Base-by-base conservation (phyloP, 2,888 invertebrate species). In the Eledona agricola region DNA sequence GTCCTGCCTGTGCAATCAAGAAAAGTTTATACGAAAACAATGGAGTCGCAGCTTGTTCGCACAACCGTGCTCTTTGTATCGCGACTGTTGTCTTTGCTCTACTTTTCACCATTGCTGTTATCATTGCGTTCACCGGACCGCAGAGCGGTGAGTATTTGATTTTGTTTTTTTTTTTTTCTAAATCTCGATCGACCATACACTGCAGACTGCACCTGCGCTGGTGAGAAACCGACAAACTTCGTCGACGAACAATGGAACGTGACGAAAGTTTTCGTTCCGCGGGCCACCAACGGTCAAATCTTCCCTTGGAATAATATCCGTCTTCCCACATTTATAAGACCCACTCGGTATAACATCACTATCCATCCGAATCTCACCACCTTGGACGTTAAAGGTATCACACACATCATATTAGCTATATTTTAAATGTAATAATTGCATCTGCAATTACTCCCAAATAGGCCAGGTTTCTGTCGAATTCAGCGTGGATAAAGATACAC, bases 301-400 rank as follows among this genome's bases (percentile, higher is more conserved):
- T 90, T 88, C 73, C 89, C 89, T 50, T 90, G 89, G 89, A 81
- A 87, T 68, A 84, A 86, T 70, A 80, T 86, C 63, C 81, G 91
- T 57, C 81, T 95, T 61, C 94, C 94, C 0, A 83, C 83, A 20
- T 88, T 85, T 72, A 84, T 88, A 25, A 85, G 85, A 70, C 94
- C 95, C 6, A 82, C 87, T 63, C 86, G 90, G 62, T 96, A 96
- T 73, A 89, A 88, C 71, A 83, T 97, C 47, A 91, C 90, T 77
- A 85, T 96, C 64, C 94, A 96, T 78, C 95, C 96, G 4, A 95
- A 96, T 76, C 80, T 96, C 46, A 93, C 94, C 29, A 92, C 93
- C 9, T 85, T 92, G 40, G 90, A 90, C 75, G 87, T 96, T 38
- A 88, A 88, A 82, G 96, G 96, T 88, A 78, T 55, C 59, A 55